Percentiles rank a stretch among this genome's conserved stretches.
Conservation (phyloP, 2,888 invertebrate genomes). For the Pristionchus maxplancki region DNA sequence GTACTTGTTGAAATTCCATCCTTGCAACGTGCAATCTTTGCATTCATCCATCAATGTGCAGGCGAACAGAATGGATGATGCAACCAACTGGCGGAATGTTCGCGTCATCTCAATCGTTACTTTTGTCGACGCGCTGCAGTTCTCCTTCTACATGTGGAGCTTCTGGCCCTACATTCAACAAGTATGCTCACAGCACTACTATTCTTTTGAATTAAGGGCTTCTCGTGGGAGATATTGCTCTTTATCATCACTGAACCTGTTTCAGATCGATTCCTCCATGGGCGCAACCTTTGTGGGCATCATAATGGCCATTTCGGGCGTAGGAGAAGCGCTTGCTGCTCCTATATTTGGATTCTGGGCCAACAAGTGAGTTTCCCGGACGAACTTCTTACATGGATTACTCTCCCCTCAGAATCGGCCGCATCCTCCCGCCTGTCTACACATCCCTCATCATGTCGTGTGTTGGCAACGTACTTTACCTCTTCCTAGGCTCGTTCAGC, state of each 20-base stretch:
- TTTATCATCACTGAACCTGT: too few species aligned
- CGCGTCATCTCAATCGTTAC: constrained; percentile 57
- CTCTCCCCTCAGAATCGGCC: constrained; percentile 36
- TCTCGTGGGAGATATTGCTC: too few species aligned
- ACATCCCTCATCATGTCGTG: background rate
- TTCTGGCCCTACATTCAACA: constrained; percentile 64
- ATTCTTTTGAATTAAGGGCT: too few species aligned
- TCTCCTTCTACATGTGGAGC: constrained; percentile 64
- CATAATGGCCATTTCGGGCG: constrained; percentile 59
- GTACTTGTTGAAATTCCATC: too few species aligned
- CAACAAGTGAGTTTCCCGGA: background rate
- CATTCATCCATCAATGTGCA: too few species aligned
- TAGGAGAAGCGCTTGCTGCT: constrained; percentile 63
- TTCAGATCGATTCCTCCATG: constrained; percentile 60
- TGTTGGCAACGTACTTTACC: constrained; percentile 3
- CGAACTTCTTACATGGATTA: background rate
- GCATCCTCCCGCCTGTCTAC: constrained; percentile 42
- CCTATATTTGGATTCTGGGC: constrained; percentile 59
- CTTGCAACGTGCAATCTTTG: too few species aligned
- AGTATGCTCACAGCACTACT: too few species aligned
- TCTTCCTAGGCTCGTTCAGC: background rate
- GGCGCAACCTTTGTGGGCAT: constrained; percentile 57
- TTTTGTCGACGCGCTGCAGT: constrained; percentile 63
- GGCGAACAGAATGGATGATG: background rate
- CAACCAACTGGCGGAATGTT: constrained; percentile 24